Base-by-base conservation (phyloP, 1,140 invertebrate species). In the Harpegnathos saltator region DNA sequence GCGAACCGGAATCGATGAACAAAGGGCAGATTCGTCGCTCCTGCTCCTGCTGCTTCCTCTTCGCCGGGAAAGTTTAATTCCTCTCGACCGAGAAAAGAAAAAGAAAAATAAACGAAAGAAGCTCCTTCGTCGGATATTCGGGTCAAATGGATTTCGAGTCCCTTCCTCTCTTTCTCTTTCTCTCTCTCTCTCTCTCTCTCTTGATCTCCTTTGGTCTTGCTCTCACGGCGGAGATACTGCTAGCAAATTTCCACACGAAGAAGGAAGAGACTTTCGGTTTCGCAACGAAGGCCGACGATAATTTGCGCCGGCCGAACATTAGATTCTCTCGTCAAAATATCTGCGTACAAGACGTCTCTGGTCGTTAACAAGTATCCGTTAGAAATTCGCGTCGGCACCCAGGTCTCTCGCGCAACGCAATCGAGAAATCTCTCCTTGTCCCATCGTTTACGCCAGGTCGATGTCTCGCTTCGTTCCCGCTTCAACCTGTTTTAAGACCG, bases 101-200 rank as follows among this genome's bases (percentile, higher is more conserved):
- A 71, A 58, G 29, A 33, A 69, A 59, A 48, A 38, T 44, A 44
- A 44, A 44, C 38, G n/a, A 71, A 22, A 44, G 38, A 44, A 44
- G 38, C 38, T 44, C 7, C 22, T 54, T 9, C 24, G 33, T 77
- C 26, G 50, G 87, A 91, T 89, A 92, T 92, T 91, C 73, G 86
- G 90, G 91, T 91, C 90, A 91, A 88, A 90, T 90, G 89, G 81
- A 87, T 89, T 89, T 89, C 58, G 68, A 83, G 66, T 86, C 69
- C 88, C 88, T 88, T 88, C 89, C 88, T 86, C 72, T 61, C 66
- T 74, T 61, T 84, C 73, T 85, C 68, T 74, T 74, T 84, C 59
- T 83, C 29, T 54, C 33, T 63, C 83, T 80, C n/a, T 62, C 33
- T 75, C 14, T n/a, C 33, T 74, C n/a, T 26, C 22, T 50, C 9